Evolutionary conservation across 2,113 vertebrate species (phyloP).

Genomic region (Blennius ocellaris): DNA sequence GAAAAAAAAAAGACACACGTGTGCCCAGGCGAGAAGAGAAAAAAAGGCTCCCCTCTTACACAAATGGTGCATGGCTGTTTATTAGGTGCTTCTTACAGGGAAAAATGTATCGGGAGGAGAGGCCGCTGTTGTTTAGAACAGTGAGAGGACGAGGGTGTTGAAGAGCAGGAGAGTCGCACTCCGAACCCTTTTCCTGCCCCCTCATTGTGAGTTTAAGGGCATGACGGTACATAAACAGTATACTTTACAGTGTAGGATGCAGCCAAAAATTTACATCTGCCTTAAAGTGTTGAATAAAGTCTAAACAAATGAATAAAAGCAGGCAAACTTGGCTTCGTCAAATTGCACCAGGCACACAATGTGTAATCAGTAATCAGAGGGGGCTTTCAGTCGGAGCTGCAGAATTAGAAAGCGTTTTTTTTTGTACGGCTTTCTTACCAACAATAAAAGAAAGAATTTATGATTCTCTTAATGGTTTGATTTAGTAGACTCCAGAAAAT

Average conservation of each 20-base stretch:
- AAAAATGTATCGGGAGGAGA: constrained; percentile 81
- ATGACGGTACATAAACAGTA: neutral
- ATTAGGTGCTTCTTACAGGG: constrained; percentile 87
- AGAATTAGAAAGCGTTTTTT: constrained; percentile 39
- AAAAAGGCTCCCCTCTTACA: neutral
- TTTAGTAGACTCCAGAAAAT: constrained; percentile 47
- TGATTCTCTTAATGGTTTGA: constrained; percentile 51
- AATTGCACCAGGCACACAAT: constrained; percentile 62
- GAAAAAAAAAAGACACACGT: constrained; percentile 6
- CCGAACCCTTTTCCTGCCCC: constrained; percentile 26
- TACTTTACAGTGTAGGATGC: neutral
- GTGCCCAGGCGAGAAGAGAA: neutral
- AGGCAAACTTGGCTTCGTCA: constrained; percentile 16
- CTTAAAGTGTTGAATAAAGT: neutral
- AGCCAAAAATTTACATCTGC: neutral
- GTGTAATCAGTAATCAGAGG: constrained; percentile 74
- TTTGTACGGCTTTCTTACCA: constrained; percentile 37
- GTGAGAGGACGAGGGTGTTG: constrained; percentile 28
- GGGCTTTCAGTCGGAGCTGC: constrained; percentile 57
- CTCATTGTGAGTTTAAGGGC: neutral
- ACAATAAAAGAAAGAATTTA: constrained; percentile 40
- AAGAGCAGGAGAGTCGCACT: constrained; percentile 29
- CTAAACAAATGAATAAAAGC: constrained; percentile 1
- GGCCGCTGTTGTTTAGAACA: constrained; percentile 65
- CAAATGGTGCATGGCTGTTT: constrained; percentile 48